Conservation (phyloP, 2,888 invertebrate genomes). For the Platycheirus albimanus region DNA sequence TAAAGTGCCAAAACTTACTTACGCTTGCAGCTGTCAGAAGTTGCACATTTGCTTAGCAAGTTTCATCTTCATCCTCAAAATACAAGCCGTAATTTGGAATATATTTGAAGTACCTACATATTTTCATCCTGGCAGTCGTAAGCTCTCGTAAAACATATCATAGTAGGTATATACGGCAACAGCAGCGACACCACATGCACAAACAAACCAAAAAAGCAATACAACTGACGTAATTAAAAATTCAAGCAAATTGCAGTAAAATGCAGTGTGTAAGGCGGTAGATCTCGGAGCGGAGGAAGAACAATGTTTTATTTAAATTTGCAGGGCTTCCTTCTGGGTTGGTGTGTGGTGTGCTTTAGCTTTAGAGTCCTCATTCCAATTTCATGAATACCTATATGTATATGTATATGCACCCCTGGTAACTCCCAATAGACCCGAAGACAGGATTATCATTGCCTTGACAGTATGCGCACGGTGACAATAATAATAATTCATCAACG, state of each 20-base stretch:
- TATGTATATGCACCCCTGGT: neutral
- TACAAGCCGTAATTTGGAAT: neutral
- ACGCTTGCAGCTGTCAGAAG: conserved; percentile 60
- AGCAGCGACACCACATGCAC: conserved; percentile 21
- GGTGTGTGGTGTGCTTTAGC: no score
- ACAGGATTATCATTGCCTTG: conserved; percentile 69
- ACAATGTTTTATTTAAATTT: conserved; percentile 24
- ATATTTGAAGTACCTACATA: conserved; percentile 15
- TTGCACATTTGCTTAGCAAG: conserved; percentile 61
- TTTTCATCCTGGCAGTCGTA: conserved; percentile 12
- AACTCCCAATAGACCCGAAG: conserved; percentile 47
- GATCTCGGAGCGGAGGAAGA: neutral
- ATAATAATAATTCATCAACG: conserved; percentile 58
- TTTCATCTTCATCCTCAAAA: conserved; percentile 4
- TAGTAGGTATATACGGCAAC: neutral
- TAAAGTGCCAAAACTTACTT: conserved; percentile 30
- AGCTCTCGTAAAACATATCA: neutral
- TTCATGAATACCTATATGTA: conserved; percentile 1
- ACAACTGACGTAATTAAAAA: conserved; percentile 67
- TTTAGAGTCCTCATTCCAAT: conserved; percentile 46
- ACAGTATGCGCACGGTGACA: conserved; percentile 61
- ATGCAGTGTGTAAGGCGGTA: conserved; percentile 18
- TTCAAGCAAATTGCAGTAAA: conserved; percentile 45
- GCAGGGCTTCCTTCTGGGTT: neutral
- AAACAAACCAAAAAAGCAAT: conserved; percentile 34